Conservation (phyloP, 2,888 invertebrate genomes). For the Carabus problematicus region DNA sequence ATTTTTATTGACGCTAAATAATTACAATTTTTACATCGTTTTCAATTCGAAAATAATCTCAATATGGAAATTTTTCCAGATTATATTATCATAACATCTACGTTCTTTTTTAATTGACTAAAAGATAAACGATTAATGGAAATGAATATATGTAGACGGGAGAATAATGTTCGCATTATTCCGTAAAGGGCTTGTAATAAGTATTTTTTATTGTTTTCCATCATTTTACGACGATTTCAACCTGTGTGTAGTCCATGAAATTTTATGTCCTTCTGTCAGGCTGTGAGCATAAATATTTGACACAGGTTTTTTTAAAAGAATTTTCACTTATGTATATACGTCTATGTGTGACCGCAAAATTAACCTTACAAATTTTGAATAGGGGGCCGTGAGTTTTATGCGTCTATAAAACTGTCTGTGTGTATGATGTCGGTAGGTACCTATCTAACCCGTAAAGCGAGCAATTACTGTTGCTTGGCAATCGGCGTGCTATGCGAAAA, state of each 20-base stretch:
- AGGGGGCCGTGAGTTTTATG: conserved; percentile 32
- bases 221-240: conserved; percentile 9
- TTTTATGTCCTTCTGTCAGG: conserved; percentile 20
- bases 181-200: no score
- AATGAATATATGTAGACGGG: no score
- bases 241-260: conserved; percentile 30
- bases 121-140: no score
- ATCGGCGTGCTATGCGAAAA: conserved; percentile 25
- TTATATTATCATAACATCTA: no score
- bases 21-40: no score
- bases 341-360: conserved; percentile 39
- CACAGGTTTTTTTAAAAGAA: conserved; percentile 33
- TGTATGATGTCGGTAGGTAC: conserved; percentile 11
- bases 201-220: no score
- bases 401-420: conserved; percentile 29
- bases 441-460: conserved; percentile 13
- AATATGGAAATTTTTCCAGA: no score
- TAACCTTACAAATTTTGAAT: conserved; percentile 41
- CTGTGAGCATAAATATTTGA: conserved; percentile 31
- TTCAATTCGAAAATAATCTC: no score
- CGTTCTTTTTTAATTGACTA: no score
- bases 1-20: no score
- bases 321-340: neutral
- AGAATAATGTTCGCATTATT: no score
- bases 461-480: conserved; percentile 16